A percentile compares a stretch with the other conserved stretches of the same genome.
Conservation (phyloP, 2,797 vertebrate genomes). For the Triplophysa bombifrons region DNA sequence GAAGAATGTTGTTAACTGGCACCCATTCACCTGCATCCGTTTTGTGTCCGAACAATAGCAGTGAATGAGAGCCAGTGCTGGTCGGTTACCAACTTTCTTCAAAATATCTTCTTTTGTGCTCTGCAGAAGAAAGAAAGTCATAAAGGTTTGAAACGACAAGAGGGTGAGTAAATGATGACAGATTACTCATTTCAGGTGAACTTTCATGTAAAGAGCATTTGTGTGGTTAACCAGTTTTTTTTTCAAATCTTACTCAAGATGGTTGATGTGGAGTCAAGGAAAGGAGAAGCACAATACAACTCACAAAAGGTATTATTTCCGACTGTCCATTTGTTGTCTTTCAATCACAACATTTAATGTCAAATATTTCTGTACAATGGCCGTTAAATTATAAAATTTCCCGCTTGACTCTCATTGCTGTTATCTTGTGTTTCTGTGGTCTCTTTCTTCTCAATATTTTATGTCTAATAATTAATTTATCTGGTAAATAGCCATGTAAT, state of each 20-base stretch:
- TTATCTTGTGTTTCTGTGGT: not conserved
- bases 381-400: not conserved
- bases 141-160: no score
- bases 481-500: slow-evolving; percentile 1
- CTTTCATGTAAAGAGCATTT: no score
- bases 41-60: no score
- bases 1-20: no score
- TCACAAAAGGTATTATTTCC: slow-evolving; percentile 58
- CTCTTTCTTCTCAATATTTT: slow-evolving; percentile 3
- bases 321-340: not conserved
- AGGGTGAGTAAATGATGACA: no score
- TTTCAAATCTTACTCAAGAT: slow-evolving; percentile 59
- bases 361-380: not conserved
- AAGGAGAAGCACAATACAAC: slow-evolving; percentile 53
- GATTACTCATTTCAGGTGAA: no score
- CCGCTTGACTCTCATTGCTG: not conserved
- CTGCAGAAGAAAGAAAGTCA: no score
- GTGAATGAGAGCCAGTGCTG: no score
- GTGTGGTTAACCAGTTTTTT: not conserved
- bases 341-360: not conserved
- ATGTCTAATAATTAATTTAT: not conserved
- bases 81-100: no score
- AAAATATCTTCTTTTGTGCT: no score
- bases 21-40: no score
- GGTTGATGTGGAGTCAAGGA: slow-evolving; percentile 56